These are phyloP conservation scores for Oceanodroma tethys DNA, from an alignment of 2,113 vertebrate genomes.

Conservation along the genomic window DNA sequence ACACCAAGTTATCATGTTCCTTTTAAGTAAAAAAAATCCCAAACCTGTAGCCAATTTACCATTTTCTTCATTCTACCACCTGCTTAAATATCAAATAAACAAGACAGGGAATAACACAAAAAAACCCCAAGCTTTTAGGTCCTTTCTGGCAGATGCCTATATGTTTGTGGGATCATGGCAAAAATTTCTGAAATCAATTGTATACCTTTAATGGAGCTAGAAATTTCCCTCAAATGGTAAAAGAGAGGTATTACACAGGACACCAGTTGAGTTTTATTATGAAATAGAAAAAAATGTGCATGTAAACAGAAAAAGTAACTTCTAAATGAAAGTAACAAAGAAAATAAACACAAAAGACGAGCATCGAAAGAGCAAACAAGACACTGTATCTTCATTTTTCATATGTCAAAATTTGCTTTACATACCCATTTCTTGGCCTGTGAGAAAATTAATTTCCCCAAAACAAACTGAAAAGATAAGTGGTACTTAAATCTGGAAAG, in stretches of 20 bases:
- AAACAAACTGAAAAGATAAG: neutral
- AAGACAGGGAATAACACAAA: neutral
- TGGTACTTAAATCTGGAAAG: neutral
- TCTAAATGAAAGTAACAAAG: neutral
- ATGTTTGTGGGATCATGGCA: neutral
- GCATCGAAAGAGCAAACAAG: accelerated
- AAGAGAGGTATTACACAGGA: neutral
- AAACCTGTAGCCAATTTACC: neutral
- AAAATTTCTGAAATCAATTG: neutral
- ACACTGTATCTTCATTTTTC: accelerated
- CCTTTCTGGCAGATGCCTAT: neutral
- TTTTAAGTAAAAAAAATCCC: neutral
- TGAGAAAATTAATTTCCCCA: neutral
- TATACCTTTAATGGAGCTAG: neutral
- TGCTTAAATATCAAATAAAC: neutral
- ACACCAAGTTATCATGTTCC: neutral
- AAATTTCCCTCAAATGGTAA: neutral
- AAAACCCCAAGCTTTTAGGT: neutral
- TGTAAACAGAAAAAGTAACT: neutral
- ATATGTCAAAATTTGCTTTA: neutral
- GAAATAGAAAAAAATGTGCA: neutral
- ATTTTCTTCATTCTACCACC: neutral
- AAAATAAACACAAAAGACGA: neutral
- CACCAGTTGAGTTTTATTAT: neutral
- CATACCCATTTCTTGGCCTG: accelerated